Evolutionary conservation across 2,113 vertebrate species (phyloP), one percentile per base, ranked within the genome.

Genomic region (Dasyurus viverrinus): DNA sequence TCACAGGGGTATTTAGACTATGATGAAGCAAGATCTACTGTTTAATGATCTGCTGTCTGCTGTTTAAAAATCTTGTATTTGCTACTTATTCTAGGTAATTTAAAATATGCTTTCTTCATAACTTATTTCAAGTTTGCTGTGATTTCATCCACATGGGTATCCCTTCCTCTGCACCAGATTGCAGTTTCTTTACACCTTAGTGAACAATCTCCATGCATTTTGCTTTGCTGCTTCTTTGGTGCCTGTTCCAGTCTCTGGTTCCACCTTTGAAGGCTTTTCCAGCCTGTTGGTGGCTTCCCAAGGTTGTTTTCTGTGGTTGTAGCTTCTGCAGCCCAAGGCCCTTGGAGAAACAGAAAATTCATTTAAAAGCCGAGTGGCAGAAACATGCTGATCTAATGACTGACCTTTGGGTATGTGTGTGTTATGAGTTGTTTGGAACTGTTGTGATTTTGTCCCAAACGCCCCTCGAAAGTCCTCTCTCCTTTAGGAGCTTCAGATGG

Each of bases 401-500:
- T 91, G n/a, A 60, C 76, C 57, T 68, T 68, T 68, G 57, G 30
- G n/a, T n/a, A n/a, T n/a, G 30, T 2, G 89, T 94, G 47, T 84
- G 95, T 96, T 90, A 84, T 96, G 93, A 94, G 90, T 46, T 89
- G 90, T 53, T 42, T 42, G 5, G n/a, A 42, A 84, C 68, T 42
- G n/a, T 92, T 97, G 68, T 94, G 92, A 24, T 90, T 93, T 91
- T 90, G 68, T 92, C 23, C 8, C 92, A 50, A 96, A 54, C 76
- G 47, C 23, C 9, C 54, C 42, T 94, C 0, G 68, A 47, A 76
- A 91, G n/a, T 90, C 19, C 2, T 95, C 24, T 95, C 2, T 93
- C 68, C 90, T 89, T 68, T 93, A 99, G 99, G 99, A 99, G 97
- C 99, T 99, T 36, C 99, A 99, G 68, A 99, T 99, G 99, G 99